A percentile compares a stretch with the other conserved stretches of the same genome.
phyloP scores from a whole-genome alignment of 2,888 invertebrate species.

The Idaea aversata region DNA sequence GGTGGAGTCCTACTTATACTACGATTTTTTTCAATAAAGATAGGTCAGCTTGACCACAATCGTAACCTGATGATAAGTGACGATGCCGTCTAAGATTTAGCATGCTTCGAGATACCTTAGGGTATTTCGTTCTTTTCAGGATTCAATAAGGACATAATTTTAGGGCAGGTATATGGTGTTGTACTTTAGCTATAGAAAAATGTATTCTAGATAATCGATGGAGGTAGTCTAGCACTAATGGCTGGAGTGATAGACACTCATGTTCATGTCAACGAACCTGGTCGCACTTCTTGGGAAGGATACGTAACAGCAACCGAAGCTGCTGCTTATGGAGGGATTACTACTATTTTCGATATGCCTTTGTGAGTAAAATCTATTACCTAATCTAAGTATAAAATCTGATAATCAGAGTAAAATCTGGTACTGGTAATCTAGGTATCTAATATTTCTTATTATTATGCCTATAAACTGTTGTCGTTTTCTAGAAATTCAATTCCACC shows the following conservation, averaged over 20 bases:
- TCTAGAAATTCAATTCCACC: slow-evolving; percentile 86
- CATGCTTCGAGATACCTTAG: no score
- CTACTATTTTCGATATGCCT: slow-evolving; percentile 87
- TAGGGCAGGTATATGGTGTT: slow-evolving; percentile 17
- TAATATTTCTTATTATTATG: slow-evolving; percentile 8
- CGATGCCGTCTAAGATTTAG: no score
- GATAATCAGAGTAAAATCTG: slow-evolving; percentile 3
- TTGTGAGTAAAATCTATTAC: slow-evolving; percentile 74
- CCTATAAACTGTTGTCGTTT: slow-evolving; percentile 14
- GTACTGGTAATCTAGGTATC: background rate
- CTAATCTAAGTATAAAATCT: background rate
- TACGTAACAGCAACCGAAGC: slow-evolving; percentile 85
- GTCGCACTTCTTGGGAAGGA: slow-evolving; percentile 86
- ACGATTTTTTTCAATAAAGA: no score
- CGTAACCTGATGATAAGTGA: no score
- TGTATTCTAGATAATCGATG: slow-evolving; percentile 55
- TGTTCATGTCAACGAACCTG: slow-evolving; percentile 88
- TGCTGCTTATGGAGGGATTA: slow-evolving; percentile 86
- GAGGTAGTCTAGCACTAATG: slow-evolving; percentile 75
- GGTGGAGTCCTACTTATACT: no score
- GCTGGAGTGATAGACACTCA: slow-evolving; percentile 86
- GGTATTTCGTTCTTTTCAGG: no score
- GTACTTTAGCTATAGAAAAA: slow-evolving; percentile 54
- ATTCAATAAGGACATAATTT: background rate
- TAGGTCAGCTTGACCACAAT: no score